phyloP scores from a whole-genome alignment of 2,888 invertebrate species.

The Xiphydria camelus region DNA sequence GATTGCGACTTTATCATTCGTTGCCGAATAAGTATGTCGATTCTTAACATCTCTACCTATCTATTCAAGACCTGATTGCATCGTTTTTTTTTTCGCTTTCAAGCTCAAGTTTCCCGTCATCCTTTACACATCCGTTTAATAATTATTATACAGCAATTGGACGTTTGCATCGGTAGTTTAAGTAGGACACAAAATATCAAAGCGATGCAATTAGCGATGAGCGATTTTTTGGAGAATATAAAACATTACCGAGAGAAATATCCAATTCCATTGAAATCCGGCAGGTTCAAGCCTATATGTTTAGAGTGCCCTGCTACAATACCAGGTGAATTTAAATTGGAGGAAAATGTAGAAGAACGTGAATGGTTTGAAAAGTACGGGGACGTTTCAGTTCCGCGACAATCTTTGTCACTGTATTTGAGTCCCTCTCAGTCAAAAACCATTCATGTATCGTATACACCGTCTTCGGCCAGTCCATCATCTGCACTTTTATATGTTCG shows the following conservation, averaged over 20 bases:
- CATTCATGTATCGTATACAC: conserved; percentile 47
- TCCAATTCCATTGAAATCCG: no score
- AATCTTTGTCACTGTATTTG: conserved; percentile 45
- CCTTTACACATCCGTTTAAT: neutral
- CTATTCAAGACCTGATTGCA: conserved; percentile 5
- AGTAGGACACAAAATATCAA: no score
- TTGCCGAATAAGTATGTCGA: conserved; percentile 58
- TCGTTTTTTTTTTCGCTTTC: conserved; percentile 5
- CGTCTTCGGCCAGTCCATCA: conserved; percentile 40
- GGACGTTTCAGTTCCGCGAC: conserved; percentile 37
- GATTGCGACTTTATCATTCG: conserved; percentile 61
- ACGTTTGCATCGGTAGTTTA: no score
- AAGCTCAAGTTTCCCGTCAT: no score
- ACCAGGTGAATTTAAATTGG: conserved; percentile 49
- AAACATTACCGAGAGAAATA: no score
- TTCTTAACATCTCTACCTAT: conserved; percentile 33
- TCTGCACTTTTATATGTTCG: conserved; percentile 52
- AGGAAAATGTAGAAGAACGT: conserved; percentile 30
- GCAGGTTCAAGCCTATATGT: conserved; percentile 49
- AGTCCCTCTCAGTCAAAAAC: conserved; percentile 44
- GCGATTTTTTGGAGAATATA: no score
- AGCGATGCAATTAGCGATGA: no score
- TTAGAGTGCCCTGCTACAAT: conserved; percentile 41
- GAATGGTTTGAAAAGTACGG: conserved; percentile 43
- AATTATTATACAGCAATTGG: neutral